These are phyloP conservation scores for Tyto alba DNA, from an alignment of 2,113 vertebrate species.

Conservation along the genomic window DNA sequence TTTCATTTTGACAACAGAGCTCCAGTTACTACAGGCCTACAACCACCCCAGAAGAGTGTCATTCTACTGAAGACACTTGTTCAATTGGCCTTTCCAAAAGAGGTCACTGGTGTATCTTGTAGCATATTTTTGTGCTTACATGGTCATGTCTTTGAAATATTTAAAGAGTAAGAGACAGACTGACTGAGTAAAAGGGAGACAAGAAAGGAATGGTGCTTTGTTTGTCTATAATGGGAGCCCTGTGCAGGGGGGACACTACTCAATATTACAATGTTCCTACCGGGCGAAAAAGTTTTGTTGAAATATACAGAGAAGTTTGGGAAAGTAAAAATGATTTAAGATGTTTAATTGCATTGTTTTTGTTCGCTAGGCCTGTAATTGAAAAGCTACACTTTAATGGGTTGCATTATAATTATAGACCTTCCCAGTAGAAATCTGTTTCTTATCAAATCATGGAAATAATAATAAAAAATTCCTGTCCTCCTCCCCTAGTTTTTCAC, in stretches of 20 bases:
- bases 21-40: neutral
- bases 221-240: neutral
- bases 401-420: neutral
- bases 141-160: neutral
- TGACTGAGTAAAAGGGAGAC: neutral
- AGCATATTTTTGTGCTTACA: neutral
- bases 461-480: neutral
- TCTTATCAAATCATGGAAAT: neutral
- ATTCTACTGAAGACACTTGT: neutral
- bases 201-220: neutral
- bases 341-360: neutral
- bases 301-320: neutral
- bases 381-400: neutral
- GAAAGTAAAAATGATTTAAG: neutral
- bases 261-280: neutral
- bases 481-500: neutral
- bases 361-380: neutral
- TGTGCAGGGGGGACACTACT: fast-evolving
- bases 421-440: neutral
- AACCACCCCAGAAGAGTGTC: neutral
- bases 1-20: neutral
- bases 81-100: neutral
- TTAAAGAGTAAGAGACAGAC: neutral
- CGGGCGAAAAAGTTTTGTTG: neutral
- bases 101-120: neutral